Evolutionary conservation across 2,888 invertebrate genomes (phyloP).

Genomic region (Volucella inflata): DNA sequence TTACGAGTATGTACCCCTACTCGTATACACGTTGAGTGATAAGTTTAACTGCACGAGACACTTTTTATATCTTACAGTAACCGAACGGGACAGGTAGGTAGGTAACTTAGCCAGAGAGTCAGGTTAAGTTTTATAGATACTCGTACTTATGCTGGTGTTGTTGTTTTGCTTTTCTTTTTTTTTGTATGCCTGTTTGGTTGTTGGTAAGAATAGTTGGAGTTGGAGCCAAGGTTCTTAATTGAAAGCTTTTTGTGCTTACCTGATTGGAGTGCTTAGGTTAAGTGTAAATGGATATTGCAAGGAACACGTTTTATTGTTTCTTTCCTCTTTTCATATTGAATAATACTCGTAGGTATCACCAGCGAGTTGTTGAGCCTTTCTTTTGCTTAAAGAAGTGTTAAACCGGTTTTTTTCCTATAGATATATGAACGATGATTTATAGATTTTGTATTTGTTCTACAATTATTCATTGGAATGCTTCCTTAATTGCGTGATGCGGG

Average conservation of each 20-base stretch:
- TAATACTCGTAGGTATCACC: slow-evolving; percentile 57
- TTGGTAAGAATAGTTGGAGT: slow-evolving; percentile 6
- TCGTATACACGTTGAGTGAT: slow-evolving; percentile 56
- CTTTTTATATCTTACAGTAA: slow-evolving; percentile 29
- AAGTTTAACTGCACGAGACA: slow-evolving; percentile 64
- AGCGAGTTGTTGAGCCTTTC: slow-evolving; percentile 32
- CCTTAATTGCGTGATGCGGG: slow-evolving; percentile 21
- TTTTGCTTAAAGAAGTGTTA: slow-evolving; percentile 20
- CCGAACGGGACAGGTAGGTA: neutral
- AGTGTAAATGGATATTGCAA: slow-evolving; percentile 54
- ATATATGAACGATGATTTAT: slow-evolving; percentile 37
- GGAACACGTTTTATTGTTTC: slow-evolving; percentile 58
- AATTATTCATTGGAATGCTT: slow-evolving; percentile 36
- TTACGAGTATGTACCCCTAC: too few relatives aligned
- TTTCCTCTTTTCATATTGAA: slow-evolving; percentile 19
- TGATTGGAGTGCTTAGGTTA: slow-evolving; percentile 50
- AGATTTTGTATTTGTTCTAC: slow-evolving; percentile 7
- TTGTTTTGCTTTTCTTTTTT: neutral
- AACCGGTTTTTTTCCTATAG: slow-evolving; percentile 56
- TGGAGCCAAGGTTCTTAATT: slow-evolving; percentile 73
- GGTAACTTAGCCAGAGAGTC: too few relatives aligned
- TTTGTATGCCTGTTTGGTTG: neutral
- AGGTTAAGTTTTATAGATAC: neutral
- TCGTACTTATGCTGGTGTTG: slow-evolving; percentile 7
- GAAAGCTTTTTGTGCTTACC: slow-evolving; percentile 41